Percentiles rank a stretch among this genome's conserved stretches.
phyloP scores from a whole-genome alignment of 1,140 invertebrate genomes.

The Drosophila tani region DNA sequence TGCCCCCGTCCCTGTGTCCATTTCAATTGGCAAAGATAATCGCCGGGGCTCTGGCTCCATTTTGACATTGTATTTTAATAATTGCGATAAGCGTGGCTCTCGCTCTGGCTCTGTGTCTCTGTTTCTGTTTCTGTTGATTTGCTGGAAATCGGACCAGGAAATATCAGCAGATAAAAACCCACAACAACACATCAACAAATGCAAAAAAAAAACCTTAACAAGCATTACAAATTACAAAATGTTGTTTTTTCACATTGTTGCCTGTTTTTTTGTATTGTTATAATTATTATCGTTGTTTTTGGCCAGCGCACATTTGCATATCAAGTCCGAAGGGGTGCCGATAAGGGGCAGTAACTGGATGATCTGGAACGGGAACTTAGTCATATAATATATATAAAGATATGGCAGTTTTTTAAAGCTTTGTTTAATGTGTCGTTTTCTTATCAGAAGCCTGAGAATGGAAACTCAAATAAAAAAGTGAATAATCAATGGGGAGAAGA shows the following conservation, averaged over 20 bases:
- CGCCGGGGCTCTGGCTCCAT: slow-evolving; percentile 64
- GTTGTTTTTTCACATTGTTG: slow-evolving; percentile 55
- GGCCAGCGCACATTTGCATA: slow-evolving; percentile 73
- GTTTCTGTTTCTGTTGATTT: slow-evolving; percentile 59
- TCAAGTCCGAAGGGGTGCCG: slow-evolving; percentile 40
- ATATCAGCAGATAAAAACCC: slow-evolving; percentile 74
- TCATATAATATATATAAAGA: slow-evolving; percentile 14
- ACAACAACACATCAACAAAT: slow-evolving; percentile 33
- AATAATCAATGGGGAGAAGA: slow-evolving; percentile 24
- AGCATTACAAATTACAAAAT: slow-evolving; percentile 76
- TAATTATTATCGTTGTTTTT: slow-evolving; percentile 60
- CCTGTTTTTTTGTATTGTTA: slow-evolving; percentile 20
- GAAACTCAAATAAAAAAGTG: slow-evolving; percentile 11
- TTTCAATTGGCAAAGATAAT: slow-evolving; percentile 67
- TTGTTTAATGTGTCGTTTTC: slow-evolving; percentile 4
- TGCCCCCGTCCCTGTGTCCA: slow-evolving; percentile 23
- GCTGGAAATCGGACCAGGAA: slow-evolving; percentile 78
- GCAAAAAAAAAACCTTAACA: slow-evolving; percentile 33
- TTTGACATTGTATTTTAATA: slow-evolving; percentile 82
- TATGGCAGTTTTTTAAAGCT: slow-evolving; percentile 22
- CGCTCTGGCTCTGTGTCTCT: slow-evolving; percentile 35
- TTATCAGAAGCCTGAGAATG: slow-evolving; percentile 10
- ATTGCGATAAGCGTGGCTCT: slow-evolving; percentile 67
- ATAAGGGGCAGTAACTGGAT: slow-evolving; percentile 24
- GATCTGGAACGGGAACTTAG: slow-evolving; percentile 38